Percentiles rank a stretch among this genome's conserved stretches.
Evolutionary conservation across 2,113 vertebrate species (phyloP).

Genomic region (Pitta sordida): DNA sequence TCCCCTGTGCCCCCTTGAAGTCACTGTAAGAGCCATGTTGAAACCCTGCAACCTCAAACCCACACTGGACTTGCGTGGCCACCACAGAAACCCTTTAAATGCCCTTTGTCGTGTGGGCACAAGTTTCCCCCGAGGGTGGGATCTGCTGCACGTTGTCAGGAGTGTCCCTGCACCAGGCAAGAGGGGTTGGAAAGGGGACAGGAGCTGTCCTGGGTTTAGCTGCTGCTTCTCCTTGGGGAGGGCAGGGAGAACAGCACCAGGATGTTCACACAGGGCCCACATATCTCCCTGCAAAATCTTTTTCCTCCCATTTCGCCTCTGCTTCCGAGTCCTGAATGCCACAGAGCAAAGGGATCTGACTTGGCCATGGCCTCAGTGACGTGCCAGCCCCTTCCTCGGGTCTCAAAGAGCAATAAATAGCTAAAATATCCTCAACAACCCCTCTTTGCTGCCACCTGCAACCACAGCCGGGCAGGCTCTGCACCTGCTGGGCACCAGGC

Average conservation of each 20-base stretch:
- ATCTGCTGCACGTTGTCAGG: not conserved
- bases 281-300: not conserved
- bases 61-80: rapidly evolving
- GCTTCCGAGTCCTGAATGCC: rapidly evolving
- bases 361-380: rapidly evolving
- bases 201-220: not conserved
- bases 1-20: rapidly evolving
- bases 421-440: not conserved
- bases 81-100: not conserved
- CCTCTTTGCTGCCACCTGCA: not conserved
- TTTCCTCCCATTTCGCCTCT: not conserved
- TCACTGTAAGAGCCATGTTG: not conserved
- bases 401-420: not conserved
- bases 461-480: not conserved
- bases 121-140: rapidly evolving
- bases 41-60: not conserved
- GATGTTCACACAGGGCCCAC: not conserved
- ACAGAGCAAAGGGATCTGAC: not conserved
- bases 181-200: not conserved
- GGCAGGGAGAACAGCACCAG: not conserved
- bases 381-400: not conserved
- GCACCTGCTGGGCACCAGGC: rapidly evolving
- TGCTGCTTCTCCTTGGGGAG: not conserved
- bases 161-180: not conserved
- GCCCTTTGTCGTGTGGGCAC: not conserved